Conservation (phyloP, 1,140 invertebrate species). For the Wiebesia pumilae region DNA sequence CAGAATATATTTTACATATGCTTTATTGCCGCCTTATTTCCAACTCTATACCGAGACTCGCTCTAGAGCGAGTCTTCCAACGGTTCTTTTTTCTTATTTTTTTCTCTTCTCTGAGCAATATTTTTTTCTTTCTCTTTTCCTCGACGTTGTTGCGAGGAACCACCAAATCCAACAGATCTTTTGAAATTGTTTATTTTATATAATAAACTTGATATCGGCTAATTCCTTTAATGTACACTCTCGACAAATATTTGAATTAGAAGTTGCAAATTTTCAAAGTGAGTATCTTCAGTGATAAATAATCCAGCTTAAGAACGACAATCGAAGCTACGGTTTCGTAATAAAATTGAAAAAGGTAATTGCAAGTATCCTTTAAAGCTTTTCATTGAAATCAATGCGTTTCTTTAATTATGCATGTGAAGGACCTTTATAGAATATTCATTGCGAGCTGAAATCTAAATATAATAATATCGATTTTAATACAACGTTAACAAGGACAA, state of each 20-base stretch:
- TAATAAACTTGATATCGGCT: background rate
- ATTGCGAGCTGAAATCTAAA: too few relatives aligned
- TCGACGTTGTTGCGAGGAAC: background rate
- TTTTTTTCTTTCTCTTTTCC: background rate
- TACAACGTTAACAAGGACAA: too few relatives aligned
- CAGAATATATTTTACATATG: slow-evolving; percentile 77
- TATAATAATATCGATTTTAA: too few relatives aligned
- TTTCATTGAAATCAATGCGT: too few relatives aligned
- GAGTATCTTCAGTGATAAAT: too few relatives aligned
- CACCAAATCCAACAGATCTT: slow-evolving; percentile 3
- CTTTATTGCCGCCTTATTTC: slow-evolving; percentile 75
- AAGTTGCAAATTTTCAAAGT: background rate
- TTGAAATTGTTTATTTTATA: background rate
- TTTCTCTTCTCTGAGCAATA: background rate
- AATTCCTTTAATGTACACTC: background rate
- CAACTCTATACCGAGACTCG: slow-evolving; percentile 64
- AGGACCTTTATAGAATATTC: too few relatives aligned
- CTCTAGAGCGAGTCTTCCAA: slow-evolving; percentile 7
- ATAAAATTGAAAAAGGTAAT: too few relatives aligned
- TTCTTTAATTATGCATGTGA: too few relatives aligned
- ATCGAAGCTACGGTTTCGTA: background rate
- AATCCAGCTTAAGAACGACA: background rate
- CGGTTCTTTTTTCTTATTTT: slow-evolving; percentile 24
- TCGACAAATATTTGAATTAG: background rate
- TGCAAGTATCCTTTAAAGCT: too few relatives aligned